Evolutionary conservation across 2,888 invertebrate species (phyloP).

Genomic region (Andrena praecox): DNA sequence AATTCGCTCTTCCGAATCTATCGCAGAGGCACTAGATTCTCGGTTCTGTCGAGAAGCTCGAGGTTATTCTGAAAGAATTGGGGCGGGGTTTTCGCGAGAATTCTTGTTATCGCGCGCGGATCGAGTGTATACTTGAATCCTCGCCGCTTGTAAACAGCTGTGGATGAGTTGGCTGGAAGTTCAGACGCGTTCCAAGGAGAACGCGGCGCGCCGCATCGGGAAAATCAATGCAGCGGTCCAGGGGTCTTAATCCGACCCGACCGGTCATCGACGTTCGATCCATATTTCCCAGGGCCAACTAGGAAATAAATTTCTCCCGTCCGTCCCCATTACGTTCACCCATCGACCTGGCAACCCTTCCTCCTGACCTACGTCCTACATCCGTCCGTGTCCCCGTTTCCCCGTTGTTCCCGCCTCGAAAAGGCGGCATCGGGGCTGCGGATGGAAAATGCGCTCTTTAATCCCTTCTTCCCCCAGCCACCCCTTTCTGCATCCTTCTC

Average conservation of each 20-base stretch:
- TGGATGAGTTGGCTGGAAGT: not conserved
- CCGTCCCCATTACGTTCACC: conserved; percentile 60
- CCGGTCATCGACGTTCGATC: conserved; percentile 66
- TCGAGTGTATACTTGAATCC: too few relatives aligned
- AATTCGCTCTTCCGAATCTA: too few relatives aligned
- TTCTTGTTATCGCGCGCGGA: too few relatives aligned
- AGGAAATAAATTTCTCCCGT: conserved; percentile 60
- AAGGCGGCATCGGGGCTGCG: conserved; percentile 19
- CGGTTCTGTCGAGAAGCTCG: too few relatives aligned
- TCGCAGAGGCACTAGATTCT: too few relatives aligned
- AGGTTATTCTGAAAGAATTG: too few relatives aligned
- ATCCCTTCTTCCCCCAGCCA: not conserved
- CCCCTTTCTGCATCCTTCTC: not conserved
- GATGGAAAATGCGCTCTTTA: conserved; percentile 50
- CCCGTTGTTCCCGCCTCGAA: conserved; percentile 50
- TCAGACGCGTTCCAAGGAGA: not conserved
- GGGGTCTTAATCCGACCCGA: conserved; percentile 46
- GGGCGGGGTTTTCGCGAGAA: too few relatives aligned
- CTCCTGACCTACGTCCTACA: conserved; percentile 66
- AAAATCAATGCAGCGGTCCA: conserved; percentile 59
- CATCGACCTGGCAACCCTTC: conserved; percentile 63
- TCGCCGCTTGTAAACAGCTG: not conserved
- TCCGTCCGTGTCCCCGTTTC: conserved; percentile 58
- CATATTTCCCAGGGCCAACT: conserved; percentile 63
- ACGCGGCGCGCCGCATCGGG: conserved; percentile 15